Conservation (phyloP, 2,113 vertebrate genomes). For the Gymnarchus niloticus region DNA sequence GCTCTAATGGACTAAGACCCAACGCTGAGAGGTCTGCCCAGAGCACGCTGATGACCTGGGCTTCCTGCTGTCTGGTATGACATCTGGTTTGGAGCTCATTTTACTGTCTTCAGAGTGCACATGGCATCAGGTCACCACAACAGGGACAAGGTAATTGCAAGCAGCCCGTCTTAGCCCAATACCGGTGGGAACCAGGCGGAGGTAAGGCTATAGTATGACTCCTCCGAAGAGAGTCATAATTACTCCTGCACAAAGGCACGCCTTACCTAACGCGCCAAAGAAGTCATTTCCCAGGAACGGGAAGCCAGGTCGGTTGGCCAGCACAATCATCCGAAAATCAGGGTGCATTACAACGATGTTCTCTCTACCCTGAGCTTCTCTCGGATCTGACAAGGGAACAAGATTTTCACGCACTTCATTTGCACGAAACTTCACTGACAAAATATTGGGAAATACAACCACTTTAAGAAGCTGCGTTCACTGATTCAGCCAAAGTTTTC, state of each 20-base stretch:
- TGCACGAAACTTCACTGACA: background rate
- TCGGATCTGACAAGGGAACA: constrained; percentile 62
- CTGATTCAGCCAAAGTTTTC: background rate
- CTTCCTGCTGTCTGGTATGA: no score
- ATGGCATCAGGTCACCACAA: no score
- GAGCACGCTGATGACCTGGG: background rate
- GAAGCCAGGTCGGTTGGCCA: constrained; percentile 94
- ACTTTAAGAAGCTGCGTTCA: background rate
- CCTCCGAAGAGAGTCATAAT: no score
- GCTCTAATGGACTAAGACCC: no score
- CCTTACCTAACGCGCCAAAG: constrained; percentile 86
- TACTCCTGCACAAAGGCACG: no score
- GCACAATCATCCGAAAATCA: constrained; percentile 92
- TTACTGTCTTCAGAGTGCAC: background rate
- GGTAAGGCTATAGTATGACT: no score
- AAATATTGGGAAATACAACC: background rate
- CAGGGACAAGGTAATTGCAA: no score
- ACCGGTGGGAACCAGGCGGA: no score
- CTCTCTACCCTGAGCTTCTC: constrained; percentile 58
- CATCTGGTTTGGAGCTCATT: no score
- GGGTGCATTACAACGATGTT: constrained; percentile 82
- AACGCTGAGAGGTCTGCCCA: no score
- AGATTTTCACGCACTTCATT: background rate
- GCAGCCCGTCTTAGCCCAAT: no score
- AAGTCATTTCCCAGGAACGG: constrained; percentile 97